These are phyloP conservation scores for Ochlodes sylvanus DNA, from an alignment of 2,888 invertebrate genomes.

Conservation along the genomic window DNA sequence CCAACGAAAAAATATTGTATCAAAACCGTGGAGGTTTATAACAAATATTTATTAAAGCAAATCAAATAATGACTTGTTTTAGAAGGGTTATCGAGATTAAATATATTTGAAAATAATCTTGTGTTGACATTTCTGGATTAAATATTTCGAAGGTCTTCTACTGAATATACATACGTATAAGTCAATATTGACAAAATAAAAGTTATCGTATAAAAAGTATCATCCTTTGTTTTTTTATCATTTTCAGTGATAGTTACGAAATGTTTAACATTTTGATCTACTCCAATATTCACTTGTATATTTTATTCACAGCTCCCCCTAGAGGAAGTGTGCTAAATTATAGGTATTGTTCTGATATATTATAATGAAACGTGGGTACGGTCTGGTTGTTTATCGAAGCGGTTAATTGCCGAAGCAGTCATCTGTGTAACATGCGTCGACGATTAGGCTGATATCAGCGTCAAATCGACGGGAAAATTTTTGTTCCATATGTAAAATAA, in stretches of 20 bases:
- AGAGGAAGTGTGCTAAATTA: conserved; percentile 76
- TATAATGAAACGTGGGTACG: conserved; percentile 75
- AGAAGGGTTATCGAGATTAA: not conserved
- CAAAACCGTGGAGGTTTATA: not conserved
- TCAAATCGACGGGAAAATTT: conserved; percentile 72
- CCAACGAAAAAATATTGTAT: not conserved
- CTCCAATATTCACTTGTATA: no score
- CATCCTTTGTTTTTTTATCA: not conserved
- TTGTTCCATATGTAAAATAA: conserved; percentile 52
- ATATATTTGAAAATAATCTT: no score
- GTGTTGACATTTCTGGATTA: no score
- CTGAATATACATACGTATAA: no score
- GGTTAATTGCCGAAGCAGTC: conserved; percentile 81
- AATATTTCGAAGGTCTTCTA: no score
- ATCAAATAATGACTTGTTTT: not conserved
- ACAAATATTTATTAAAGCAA: not conserved
- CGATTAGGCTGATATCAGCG: conserved; percentile 75
- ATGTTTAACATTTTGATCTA: not conserved
- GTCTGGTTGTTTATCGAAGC: conserved; percentile 68
- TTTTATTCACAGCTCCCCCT: conserved; percentile 36
- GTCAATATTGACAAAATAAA: no score
- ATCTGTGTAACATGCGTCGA: conserved; percentile 69
- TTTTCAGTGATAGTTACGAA: not conserved
- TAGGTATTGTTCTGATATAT: conserved; percentile 69
- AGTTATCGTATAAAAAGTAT: no score